Base-by-base conservation (phyloP, 2,113 vertebrate genomes). In the Phoxinus phoxinus region DNA sequence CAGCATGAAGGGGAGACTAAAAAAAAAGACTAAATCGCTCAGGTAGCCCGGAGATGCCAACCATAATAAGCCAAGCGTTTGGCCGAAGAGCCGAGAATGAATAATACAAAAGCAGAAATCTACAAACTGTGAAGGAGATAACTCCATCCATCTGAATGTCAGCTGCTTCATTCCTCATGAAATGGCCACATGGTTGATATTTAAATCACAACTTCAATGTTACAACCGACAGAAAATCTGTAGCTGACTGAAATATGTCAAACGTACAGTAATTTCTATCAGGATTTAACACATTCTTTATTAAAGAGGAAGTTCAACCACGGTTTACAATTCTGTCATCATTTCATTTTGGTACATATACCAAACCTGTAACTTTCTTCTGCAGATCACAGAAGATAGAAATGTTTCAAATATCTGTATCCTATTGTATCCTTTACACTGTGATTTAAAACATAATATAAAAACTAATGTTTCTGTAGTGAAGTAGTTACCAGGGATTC, bases 1-100 rank as follows among this genome's bases (percentile, higher is more conserved):
- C 81, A 83, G 81, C 81, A 23, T 83, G 30, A 83, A 58, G 51
- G 1, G 5, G 27, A 72, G 48, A 83, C 30, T 61, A 80, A 80
- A 59, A 61, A 80, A 80, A 59, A 61, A 48, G 27, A 69, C 21
- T 53, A 71, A 83, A 56, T 71, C 11, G 11, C 25, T 53, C 44
- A 32, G 65, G 81, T 30, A 71, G 63, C 63, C n/a, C 1, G 1
- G 37, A 81, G 56, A 81, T 0, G 35, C 41, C 23, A 32, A 46
- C 58, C 41, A 41, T 48, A 81, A 67, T 65, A 81, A 48, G 35
- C 41, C 41, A 27, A 65, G 25, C 25, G 5, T 61, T 65, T 46
- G 4, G 25, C n/a, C 41, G 13, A 65, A 35, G 21, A 17, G 65
- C 25, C 3, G 23, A 51, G 44, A 35, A 83, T 69, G 41, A 71